phyloP scores from a whole-genome alignment of 2,797 vertebrate species.

The Amniataba percoides region DNA sequence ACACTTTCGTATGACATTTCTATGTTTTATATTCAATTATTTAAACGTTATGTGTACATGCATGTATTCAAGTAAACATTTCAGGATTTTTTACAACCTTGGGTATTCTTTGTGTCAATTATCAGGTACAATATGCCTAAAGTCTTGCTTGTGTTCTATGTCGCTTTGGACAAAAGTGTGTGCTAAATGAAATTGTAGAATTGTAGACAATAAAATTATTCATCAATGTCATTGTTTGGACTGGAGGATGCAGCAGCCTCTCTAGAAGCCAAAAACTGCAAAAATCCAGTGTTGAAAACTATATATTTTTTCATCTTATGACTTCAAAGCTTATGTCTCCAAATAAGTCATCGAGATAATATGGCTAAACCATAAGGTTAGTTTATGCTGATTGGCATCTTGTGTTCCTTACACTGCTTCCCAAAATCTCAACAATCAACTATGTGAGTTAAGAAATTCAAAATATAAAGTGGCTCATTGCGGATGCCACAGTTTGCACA shows the following conservation, averaged over 20 bases:
- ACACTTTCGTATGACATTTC: neutral
- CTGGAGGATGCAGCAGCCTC: too few species aligned
- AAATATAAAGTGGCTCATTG: neutral
- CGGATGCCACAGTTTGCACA: neutral
- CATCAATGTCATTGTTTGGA: too few species aligned
- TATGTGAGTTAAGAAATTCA: neutral
- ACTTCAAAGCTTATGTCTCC: neutral
- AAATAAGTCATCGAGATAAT: neutral
- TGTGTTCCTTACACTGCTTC: neutral
- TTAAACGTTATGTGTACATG: neutral
- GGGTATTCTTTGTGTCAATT: neutral
- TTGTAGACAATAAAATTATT: too few species aligned
- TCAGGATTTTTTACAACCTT: neutral
- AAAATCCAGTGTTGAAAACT: too few species aligned
- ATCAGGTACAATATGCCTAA: too few species aligned
- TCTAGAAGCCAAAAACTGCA: too few species aligned
- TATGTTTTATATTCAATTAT: neutral
- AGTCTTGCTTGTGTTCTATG: too few species aligned
- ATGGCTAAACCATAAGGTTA: neutral
- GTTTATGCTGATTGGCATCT: neutral
- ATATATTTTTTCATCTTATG: too few species aligned
- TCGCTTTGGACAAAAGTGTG: too few species aligned
- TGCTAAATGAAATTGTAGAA: too few species aligned
- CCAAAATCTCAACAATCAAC: neutral
- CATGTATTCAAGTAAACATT: neutral